These are phyloP conservation scores for Anoura caudifer DNA, from an alignment of 2,113 vertebrate species.

Conservation along the genomic window DNA sequence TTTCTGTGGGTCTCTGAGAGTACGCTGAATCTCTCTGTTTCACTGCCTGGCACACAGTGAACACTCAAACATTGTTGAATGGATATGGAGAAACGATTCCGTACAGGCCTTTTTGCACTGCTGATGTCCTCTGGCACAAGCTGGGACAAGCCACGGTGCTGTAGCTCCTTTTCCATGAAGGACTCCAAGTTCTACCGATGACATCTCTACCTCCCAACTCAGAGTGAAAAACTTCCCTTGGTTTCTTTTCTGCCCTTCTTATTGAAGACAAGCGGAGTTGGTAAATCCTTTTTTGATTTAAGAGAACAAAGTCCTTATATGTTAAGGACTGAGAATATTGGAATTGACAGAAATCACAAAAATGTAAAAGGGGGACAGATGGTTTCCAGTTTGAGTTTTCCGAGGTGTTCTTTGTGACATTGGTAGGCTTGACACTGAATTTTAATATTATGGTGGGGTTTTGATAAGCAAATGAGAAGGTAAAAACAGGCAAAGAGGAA, in stretches of 20 bases:
- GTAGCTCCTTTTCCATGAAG: not conserved
- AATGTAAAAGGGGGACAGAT: not conserved
- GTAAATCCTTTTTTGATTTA: not conserved
- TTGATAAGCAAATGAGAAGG: not conserved
- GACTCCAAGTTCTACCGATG: not conserved
- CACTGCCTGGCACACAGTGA: not conserved
- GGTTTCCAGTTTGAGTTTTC: not conserved
- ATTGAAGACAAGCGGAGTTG: not conserved
- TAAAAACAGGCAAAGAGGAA: not conserved
- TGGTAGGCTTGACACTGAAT: not conserved
- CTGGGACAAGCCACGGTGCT: rapidly evolving
- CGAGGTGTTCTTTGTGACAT: not conserved
- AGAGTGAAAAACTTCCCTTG: not conserved
- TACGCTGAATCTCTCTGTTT: not conserved
- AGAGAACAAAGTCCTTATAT: not conserved
- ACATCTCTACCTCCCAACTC: not conserved
- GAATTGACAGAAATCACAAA: not conserved
- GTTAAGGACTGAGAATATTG: not conserved
- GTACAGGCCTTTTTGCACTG: too few relatives aligned
- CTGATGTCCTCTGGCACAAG: not conserved
- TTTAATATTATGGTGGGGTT: not conserved
- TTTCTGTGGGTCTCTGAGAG: not conserved
- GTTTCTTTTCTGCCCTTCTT: not conserved
- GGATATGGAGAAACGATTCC: not conserved
- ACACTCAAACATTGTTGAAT: not conserved